Base-by-base conservation (phyloP, 2,113 vertebrate species). In the Cottus gobio region DNA sequence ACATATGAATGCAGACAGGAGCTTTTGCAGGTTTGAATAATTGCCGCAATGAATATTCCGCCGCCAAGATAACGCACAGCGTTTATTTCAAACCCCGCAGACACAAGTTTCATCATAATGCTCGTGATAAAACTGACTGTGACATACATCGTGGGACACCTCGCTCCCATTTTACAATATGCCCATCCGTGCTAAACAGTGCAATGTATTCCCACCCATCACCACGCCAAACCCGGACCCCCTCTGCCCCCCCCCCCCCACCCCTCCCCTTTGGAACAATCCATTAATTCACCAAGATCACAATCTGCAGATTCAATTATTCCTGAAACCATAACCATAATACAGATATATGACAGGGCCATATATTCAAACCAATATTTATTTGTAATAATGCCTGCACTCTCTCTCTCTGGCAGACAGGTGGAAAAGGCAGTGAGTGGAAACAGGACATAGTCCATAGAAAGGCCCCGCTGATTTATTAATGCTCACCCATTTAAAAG, bases 221-320 rank as follows among this genome's bases (percentile, higher is more conserved):
- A 77, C 56, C 77, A 56, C 57, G 30, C 74, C 75, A 79, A 82
- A 86, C 74, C 66, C 18, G 31, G 71, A 83, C 22, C 64, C 44
- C 72, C 39, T 70, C 71, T 56, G 10, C 31, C 31, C 31, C 31
- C 31, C 31, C 31, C 31, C 5, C 31, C 31, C 5, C 31, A 5
- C 31, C 31, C 31, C 2, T 18, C 26, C 37, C 62, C 62, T 75
- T 79, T 77, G 28, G 87, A 89, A 89, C 87, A 88, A 93, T 88
- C 83, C 74, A 90, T 87, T 92, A 75, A 91, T 90, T 88, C 84
- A 85, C 68, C 63, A 68, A 85, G 90, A 94, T 94, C 87, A 84
- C 89, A 93, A 94, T 94, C 90, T 85, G 78, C 85, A 85, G 77
- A 92, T 94, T 95, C 90, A 94, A 93, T 94, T 94, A 93, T 91